Base-by-base conservation (phyloP, 2,113 vertebrate genomes). In the Perca flavescens region DNA sequence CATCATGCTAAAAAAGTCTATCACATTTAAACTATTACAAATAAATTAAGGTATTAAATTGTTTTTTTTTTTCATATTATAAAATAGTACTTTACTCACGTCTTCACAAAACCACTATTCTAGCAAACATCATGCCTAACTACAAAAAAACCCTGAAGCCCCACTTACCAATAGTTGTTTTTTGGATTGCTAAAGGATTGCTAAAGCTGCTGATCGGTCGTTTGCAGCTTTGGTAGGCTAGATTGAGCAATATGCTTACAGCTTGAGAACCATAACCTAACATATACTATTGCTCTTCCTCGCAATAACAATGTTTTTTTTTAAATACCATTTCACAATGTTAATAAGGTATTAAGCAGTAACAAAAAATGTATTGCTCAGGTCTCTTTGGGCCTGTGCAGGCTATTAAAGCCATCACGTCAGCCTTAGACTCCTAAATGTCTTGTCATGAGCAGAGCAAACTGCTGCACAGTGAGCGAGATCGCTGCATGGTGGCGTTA, bases 81-180 rank as follows among this genome's bases (percentile, higher is more conserved):
- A 89, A 91, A 83, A 87, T 61, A 47, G 13, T 63, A 17, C 57
- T 50, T 46, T 43, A 34, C 43, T 53, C 14, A 22, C 31, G 52
- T 62, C 6, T 62, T 73, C 19, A 69, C 79, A 85, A 47, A 70
- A 72, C 83, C 40, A 72, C 77, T 79, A 64, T 61, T 68, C 64
- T 68, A 77, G 60, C 63, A 87, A 62, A 82, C 28, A 62, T 53
- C 86, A 92, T 90, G 90, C 86, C 67, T 82, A 90, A 74, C 60
- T 90, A 90, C 88, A 87, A 79, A 81, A 83, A 72, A 40, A 12
- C 72, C 72, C 57, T 67, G n/a, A 84, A 74, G 10, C 50, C 52
- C 53, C n/a, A 25, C 19, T 61, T n/a, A 60, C 49, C 36, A 70
- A 4, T 25, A 3, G 22, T 53, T 50, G 67, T 66, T 7, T 43